Base-by-base conservation (phyloP, 2,888 invertebrate species). In the Idaea aversata region DNA sequence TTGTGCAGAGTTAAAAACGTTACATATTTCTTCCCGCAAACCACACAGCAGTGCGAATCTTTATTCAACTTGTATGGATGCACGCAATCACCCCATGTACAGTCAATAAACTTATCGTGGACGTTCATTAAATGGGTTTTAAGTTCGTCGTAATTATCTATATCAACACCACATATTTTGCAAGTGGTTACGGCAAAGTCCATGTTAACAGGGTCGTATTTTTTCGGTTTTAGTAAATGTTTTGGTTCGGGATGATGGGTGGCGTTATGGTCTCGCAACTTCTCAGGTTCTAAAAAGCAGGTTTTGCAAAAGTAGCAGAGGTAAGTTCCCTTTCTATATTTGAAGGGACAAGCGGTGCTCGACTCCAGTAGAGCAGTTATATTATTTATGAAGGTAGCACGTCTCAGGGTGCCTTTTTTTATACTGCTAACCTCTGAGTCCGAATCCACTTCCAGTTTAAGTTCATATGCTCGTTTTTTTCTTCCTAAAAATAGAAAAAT, bases 401-500 rank as follows among this genome's bases (percentile, higher is more conserved):
- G 82, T 70, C 84, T 86, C 74, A 86, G 85, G 73, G 79, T 84
- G 65, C 80, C 81, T 15, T 80, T 79, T 57, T 71, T 75, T 36
- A 70, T 47, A 10, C 16, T 69, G 63, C 72, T 73, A 77, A 75
- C 77, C 59, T 81, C 81, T 59, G 75, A 76, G 71, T 82, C 82
- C 61, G 77, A 79, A 70, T 82, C 82, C 81, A 82, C 80, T 78
- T 86, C 87, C 62, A 70, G 72, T 78, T 86, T 88, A 72, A 87
- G 81, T 67, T 81, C 73, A 79, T 84, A 79, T 61, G 83, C 88
- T 77, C 84, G 83, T 61, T 76, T 72, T 85, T 87, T 87, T 82
- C 83, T 83, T 88, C 92, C 91, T 92, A 92, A 90, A 92, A 92
- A 92, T 90, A 92, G 86, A 91, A 91, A 90, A 91, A 88, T 70